Evolutionary conservation across 1,140 invertebrate species (phyloP), one percentile per base, ranked within the genome.

Genomic region (Eulimnadia texana): DNA sequence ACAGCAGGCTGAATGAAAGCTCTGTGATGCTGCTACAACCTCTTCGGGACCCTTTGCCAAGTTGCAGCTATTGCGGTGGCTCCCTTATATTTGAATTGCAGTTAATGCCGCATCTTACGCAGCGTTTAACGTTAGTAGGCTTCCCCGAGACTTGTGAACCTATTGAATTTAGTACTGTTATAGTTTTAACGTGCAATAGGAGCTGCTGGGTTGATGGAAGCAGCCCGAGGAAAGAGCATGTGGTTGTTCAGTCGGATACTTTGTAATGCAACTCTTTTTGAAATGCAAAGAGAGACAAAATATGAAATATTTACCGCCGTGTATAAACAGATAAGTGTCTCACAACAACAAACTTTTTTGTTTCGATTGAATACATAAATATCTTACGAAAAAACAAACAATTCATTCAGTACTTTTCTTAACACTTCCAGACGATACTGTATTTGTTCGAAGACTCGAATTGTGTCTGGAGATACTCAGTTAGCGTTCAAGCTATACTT

Each of bases 201-300:
- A 90, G 85, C 70, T 93, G 89, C 71, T 93, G 89, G 88, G 79
- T 80, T 51, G 72, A 78, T 3, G 78, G 78, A 10, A 83, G 86
- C 66, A 77, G 73, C 25, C 77, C 80, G 63, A 79, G 83, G 61
- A 78, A 82, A 64, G 89, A 92, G 73, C 74, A 77, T 62, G 79
- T 88, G 47, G 71, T 90, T 64, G 80, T 91, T 66, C 88, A 90
- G 75, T 77, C 80, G 6, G 88, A 92, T 42, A 29, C 55, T 29
- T 20, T 58, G 24, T 58, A 22, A 58, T 23, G 28, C 16, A n/a
- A 54, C 2, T 2, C 25, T 24, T 54, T 54, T 54, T n/a, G n/a
- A 23, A 23, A 50, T 3, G 52, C n/a, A n/a, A n/a, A n/a, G n/a
- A n/a, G n/a, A n/a, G n/a, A n/a, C n/a, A n/a, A n/a, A n/a, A n/a